Percentiles rank a stretch among this genome's conserved stretches.
Evolutionary conservation across 2,797 vertebrate species (phyloP).

Genomic region (Bucorvus abyssinicus): DNA sequence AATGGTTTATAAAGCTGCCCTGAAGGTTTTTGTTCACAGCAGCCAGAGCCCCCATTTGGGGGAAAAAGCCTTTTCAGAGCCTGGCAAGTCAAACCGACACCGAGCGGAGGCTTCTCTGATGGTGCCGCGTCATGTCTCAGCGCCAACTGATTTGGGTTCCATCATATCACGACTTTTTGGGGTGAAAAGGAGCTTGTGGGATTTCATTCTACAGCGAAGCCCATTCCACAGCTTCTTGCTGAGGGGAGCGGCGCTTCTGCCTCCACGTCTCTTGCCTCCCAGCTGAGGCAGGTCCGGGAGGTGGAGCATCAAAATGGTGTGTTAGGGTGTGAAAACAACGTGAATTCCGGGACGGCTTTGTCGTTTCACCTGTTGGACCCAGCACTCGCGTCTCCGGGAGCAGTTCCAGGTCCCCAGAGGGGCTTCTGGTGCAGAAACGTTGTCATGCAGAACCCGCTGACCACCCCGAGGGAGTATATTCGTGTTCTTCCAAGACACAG

Average conservation of each 20-base stretch:
- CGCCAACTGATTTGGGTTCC: neutral
- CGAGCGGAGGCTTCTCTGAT: neutral
- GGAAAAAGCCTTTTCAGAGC: neutral
- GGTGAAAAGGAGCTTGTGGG: neutral
- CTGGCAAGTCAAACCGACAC: neutral
- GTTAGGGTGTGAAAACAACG: too few species aligned
- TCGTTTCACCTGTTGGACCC: too few species aligned
- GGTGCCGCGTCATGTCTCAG: neutral
- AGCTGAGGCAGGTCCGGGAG: neutral
- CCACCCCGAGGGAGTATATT: neutral
- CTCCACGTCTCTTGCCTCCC: neutral
- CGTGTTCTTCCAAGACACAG: neutral
- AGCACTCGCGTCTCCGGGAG: rapidly evolving
- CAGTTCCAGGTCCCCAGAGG: neutral
- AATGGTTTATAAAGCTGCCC: neutral
- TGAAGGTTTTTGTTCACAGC: neutral
- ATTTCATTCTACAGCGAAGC: neutral
- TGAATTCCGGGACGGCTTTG: too few species aligned
- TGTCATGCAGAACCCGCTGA: neutral
- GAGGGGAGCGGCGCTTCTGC: neutral
- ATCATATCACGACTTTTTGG: neutral
- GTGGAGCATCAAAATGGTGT: rapidly evolving
- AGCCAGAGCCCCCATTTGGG: neutral
- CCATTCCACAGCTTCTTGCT: neutral
- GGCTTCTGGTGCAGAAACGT: neutral